Evolutionary conservation across 2,797 vertebrate species (phyloP).

Genomic region (Masticophis lateralis): DNA sequence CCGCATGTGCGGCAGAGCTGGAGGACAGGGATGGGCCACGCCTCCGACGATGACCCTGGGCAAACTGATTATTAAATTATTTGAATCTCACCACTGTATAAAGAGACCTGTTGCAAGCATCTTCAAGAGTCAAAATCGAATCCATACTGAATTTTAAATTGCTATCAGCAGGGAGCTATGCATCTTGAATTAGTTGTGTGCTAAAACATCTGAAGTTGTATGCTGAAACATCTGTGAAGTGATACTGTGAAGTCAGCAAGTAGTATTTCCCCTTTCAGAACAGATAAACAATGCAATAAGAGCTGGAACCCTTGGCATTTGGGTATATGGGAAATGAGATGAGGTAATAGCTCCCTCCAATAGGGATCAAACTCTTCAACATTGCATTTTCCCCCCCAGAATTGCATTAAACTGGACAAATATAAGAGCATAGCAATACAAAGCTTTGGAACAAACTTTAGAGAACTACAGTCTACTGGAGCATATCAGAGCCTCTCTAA

Average conservation of each 20-base stretch:
- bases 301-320: not conserved
- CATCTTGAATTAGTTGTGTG: not conserved
- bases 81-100: too few relatives aligned
- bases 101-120: not conserved
- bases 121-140: not conserved
- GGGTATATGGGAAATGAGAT: not conserved
- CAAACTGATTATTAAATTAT: too few relatives aligned
- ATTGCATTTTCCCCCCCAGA: not conserved
- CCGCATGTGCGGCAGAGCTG: too few relatives aligned
- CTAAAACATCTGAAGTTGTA: not conserved
- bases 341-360: not conserved
- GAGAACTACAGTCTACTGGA: not conserved
- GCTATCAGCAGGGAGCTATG: not conserved
- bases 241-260: not conserved
- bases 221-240: not conserved
- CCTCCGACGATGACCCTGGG: too few relatives aligned
- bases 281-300: not conserved
- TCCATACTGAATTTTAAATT: not conserved
- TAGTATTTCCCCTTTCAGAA: not conserved
- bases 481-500: not conserved
- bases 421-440: not conserved
- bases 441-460: not conserved
- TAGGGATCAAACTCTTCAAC: not conserved
- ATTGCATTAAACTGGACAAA: not conserved
- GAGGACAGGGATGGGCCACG: too few relatives aligned